phyloP scores from a whole-genome alignment of 1,140 invertebrate species.

The Bemisia tabaci region DNA sequence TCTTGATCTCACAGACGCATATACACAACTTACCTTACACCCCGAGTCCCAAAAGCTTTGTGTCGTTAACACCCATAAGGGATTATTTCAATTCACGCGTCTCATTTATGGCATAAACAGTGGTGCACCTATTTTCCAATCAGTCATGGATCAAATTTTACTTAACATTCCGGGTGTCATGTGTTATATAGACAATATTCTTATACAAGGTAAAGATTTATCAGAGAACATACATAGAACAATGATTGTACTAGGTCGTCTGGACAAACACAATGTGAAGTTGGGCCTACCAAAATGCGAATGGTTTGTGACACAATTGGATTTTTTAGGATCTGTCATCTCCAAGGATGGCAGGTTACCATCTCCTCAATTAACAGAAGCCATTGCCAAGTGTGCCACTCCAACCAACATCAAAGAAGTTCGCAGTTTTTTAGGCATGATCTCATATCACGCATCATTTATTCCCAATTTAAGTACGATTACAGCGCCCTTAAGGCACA shows the following conservation, averaged over 20 bases:
- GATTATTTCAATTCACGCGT: slow-evolving; percentile 7
- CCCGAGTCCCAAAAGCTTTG: neutral
- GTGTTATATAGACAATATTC: slow-evolving; percentile 15
- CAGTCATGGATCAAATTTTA: slow-evolving; percentile 10
- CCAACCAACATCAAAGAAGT: slow-evolving; percentile 24
- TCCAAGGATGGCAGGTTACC: neutral
- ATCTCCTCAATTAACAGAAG: neutral
- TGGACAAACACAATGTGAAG: slow-evolving; percentile 4
- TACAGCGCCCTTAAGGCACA: slow-evolving; percentile 13
- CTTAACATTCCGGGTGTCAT: slow-evolving; percentile 5
- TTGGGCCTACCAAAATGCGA: slow-evolving; percentile 6
- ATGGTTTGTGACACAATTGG: slow-evolving; percentile 4
- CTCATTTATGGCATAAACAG: slow-evolving; percentile 8
- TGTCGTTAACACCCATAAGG: slow-evolving; percentile 9
- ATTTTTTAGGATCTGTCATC: slow-evolving; percentile 7
- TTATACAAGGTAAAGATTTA: slow-evolving; percentile 9
- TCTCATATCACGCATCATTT: slow-evolving; percentile 26
- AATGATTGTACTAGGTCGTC: neutral
- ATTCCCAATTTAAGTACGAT: slow-evolving; percentile 23
- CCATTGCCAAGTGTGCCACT: slow-evolving; percentile 19
- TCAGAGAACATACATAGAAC: neutral
- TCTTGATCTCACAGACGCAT: slow-evolving; percentile 28
- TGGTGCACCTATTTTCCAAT: slow-evolving; percentile 13
- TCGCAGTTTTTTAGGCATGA: slow-evolving; percentile 24
- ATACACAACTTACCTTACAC: slow-evolving; percentile 25